Conservation (phyloP, 1,140 invertebrate genomes). For the Diorhabda sublineata region DNA sequence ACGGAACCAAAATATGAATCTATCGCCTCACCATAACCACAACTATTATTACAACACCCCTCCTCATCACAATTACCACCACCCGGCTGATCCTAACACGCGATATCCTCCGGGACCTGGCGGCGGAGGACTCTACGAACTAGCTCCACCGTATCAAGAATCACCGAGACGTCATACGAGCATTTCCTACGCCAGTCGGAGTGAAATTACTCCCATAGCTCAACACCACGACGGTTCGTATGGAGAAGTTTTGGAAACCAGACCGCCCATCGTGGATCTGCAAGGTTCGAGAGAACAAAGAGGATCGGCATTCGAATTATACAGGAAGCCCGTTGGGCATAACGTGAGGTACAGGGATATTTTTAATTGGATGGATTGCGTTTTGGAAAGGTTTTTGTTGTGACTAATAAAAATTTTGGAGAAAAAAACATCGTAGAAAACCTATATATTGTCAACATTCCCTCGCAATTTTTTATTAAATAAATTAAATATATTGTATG, state of each 20-base stretch:
- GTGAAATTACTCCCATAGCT: constrained; percentile 44
- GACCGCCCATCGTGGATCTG: constrained; percentile 44
- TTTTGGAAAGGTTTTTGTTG: no score
- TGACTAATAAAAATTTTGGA: no score
- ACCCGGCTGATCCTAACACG: constrained; percentile 37
- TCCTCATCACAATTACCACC: constrained; percentile 41
- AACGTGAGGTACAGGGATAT: constrained; percentile 61
- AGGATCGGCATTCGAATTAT: constrained; percentile 92
- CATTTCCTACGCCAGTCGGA: constrained; percentile 45
- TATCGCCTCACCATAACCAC: constrained; percentile 41
- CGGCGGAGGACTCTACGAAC: constrained; percentile 40
- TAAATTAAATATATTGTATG: no score
- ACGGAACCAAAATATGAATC: constrained; percentile 44
- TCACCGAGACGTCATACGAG: constrained; percentile 41
- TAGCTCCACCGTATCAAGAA: constrained; percentile 43
- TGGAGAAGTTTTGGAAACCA: constrained; percentile 33
- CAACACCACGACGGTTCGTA: constrained; percentile 35
- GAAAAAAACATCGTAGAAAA: no score
- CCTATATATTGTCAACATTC: no score
- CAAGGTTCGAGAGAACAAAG: constrained; percentile 80
- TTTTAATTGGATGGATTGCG: no score
- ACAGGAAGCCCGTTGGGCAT: constrained; percentile 80
- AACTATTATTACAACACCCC: constrained; percentile 51
- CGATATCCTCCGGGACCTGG: constrained; percentile 33
- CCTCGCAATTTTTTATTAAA: no score